Conservation (phyloP, 2,797 vertebrate genomes). For the Vipera latastei region DNA sequence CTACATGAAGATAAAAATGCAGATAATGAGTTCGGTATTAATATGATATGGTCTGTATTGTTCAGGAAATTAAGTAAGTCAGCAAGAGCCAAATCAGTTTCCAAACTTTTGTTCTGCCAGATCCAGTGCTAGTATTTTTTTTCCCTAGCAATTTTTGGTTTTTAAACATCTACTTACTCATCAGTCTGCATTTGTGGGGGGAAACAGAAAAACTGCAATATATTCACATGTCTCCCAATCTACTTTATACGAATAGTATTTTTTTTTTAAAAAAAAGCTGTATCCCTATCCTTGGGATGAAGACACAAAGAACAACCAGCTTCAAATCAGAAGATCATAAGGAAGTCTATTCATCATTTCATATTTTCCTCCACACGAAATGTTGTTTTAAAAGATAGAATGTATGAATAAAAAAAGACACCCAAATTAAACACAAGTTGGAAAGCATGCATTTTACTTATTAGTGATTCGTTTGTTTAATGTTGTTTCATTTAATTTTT, state of each 20-base stretch:
- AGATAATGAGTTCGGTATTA: not conserved
- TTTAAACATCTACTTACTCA: slow-evolving; percentile 74
- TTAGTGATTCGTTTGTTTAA: slow-evolving; percentile 17
- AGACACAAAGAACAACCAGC: slow-evolving; percentile 47
- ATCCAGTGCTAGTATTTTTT: slow-evolving; percentile 53
- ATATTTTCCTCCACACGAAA: slow-evolving; percentile 25
- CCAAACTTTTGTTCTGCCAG: slow-evolving; percentile 58
- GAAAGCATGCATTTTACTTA: slow-evolving; percentile 23
- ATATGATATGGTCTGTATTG: slow-evolving; percentile 16
- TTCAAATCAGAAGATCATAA: slow-evolving; percentile 33
- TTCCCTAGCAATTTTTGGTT: slow-evolving; percentile 70
- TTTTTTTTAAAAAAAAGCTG: slow-evolving; percentile 53
- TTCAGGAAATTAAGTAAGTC: slow-evolving; percentile 43
- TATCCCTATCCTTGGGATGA: slow-evolving; percentile 41
- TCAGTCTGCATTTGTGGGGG: slow-evolving; percentile 66
- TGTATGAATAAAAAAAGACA: slow-evolving; percentile 43
- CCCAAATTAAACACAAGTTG: slow-evolving; percentile 33
- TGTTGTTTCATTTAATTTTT: not conserved
- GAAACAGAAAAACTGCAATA: slow-evolving; percentile 62
- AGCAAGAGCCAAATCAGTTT: slow-evolving; percentile 39
- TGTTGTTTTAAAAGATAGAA: slow-evolving; percentile 30
- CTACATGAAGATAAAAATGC: not conserved
- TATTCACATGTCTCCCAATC: slow-evolving; percentile 37
- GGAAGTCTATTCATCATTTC: slow-evolving; percentile 39
- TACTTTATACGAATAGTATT: slow-evolving; percentile 56